These are phyloP conservation scores for Monochamus alternatus DNA, from an alignment of 2,888 invertebrate genomes.

Conservation along the genomic window DNA sequence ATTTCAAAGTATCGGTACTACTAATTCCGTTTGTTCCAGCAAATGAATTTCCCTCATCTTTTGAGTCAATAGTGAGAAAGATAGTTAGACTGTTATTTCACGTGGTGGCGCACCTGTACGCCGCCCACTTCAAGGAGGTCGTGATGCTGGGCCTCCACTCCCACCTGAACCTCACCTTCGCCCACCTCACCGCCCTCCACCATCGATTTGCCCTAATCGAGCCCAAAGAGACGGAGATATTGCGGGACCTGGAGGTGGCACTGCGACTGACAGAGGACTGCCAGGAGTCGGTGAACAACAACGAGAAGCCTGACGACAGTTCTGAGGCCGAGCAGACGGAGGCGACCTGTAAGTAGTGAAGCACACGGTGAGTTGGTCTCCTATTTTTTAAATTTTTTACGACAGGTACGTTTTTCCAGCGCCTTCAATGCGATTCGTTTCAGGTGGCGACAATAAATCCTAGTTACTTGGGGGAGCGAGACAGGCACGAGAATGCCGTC, in stretches of 20 bases:
- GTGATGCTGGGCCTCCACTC: slow-evolving; percentile 94
- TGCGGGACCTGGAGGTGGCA: slow-evolving; percentile 92
- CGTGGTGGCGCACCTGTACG: slow-evolving; percentile 98
- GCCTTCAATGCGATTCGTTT: background rate
- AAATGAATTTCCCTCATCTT: slow-evolving; percentile 94
- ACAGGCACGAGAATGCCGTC: slow-evolving; percentile 29
- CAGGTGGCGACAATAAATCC: slow-evolving; percentile 40
- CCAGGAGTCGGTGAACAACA: slow-evolving; percentile 62
- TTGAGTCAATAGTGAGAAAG: slow-evolving; percentile 96
- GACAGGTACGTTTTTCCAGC: background rate
- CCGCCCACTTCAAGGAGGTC: slow-evolving; percentile 97
- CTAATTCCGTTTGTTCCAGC: slow-evolving; percentile 73
- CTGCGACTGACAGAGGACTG: slow-evolving; percentile 77
- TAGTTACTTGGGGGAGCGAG: slow-evolving; percentile 38
- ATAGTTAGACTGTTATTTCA: slow-evolving; percentile 97
- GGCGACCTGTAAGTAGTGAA: slow-evolving; percentile 46
- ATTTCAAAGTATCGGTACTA: background rate
- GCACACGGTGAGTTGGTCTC: background rate
- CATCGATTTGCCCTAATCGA: slow-evolving; percentile 94
- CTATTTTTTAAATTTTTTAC: background rate
- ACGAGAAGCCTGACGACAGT: slow-evolving; percentile 60
- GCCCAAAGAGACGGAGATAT: slow-evolving; percentile 95
- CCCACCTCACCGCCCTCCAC: slow-evolving; percentile 91
- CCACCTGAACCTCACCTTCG: slow-evolving; percentile 97
- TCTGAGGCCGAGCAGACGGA: slow-evolving; percentile 51